Evolutionary conservation across 2,797 vertebrate species (phyloP).

Genomic region (Cryptoprocta ferox): DNA sequence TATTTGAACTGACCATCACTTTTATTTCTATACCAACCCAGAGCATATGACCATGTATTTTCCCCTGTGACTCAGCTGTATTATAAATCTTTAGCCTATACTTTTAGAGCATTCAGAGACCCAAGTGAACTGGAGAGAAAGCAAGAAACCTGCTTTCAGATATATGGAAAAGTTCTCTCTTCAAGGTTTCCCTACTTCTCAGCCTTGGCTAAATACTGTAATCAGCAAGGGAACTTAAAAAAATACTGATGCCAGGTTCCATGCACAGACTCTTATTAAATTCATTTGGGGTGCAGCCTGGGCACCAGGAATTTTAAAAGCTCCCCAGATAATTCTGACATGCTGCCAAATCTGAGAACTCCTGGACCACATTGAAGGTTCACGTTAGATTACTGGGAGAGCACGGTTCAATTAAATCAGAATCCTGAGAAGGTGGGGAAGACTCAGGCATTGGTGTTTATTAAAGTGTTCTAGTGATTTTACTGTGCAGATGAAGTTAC

Average conservation of each 20-base stretch:
- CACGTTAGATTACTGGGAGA: not conserved
- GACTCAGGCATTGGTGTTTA: not conserved
- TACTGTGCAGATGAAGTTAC: not conserved
- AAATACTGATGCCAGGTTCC: not conserved
- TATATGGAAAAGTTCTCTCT: not conserved
- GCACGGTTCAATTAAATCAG: not conserved
- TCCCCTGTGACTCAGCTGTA: not conserved
- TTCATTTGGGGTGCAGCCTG: not conserved
- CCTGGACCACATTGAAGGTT: not conserved
- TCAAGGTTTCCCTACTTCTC: constrained; percentile 54
- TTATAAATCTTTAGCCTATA: not conserved
- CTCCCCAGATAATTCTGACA: constrained; percentile 33
- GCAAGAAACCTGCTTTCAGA: not conserved
- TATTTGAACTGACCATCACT: not conserved
- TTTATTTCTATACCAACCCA: not conserved
- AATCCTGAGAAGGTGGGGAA: not conserved
- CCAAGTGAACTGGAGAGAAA: not conserved
- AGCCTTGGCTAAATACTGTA: constrained; percentile 24
- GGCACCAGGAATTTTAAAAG: constrained; percentile 42
- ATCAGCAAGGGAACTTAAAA: constrained; percentile 36
- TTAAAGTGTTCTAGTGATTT: constrained; percentile 7
- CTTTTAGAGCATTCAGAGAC: not conserved
- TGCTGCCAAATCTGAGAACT: not conserved
- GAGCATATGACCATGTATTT: not conserved
- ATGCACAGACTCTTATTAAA: constrained; percentile 24